A percentile compares a stretch with the other conserved stretches of the same genome.
phyloP scores from a whole-genome alignment of 2,888 invertebrate genomes.

The Drosophila buzzatii region DNA sequence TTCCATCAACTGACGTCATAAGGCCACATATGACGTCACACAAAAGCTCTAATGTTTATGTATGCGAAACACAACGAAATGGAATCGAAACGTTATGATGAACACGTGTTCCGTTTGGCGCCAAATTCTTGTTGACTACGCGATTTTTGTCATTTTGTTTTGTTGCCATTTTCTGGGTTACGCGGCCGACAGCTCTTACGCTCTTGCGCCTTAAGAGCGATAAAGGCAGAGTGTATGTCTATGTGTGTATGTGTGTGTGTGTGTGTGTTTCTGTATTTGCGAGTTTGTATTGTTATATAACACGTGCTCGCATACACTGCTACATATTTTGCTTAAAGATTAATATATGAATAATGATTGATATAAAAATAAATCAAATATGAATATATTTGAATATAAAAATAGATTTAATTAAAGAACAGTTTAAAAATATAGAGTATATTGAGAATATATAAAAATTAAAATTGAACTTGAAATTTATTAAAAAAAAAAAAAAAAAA shows the following conservation, averaged over 20 bases:
- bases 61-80: conserved; percentile 45
- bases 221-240: neutral
- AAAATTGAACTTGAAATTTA: no score
- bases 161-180: conserved; percentile 73
- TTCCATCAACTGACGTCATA: conserved; percentile 61
- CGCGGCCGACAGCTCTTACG: conserved; percentile 42
- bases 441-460: no score
- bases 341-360: neutral
- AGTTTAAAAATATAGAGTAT: neutral
- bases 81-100: conserved; percentile 39
- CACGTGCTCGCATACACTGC: conserved; percentile 57
- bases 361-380: neutral
- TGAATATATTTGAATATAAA: neutral
- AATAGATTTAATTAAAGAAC: neutral
- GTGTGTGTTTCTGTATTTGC: neutral
- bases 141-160: conserved; percentile 54
- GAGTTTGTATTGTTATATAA: conserved; percentile 63
- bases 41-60: conserved; percentile 73
- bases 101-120: conserved; percentile 71
- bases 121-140: conserved; percentile 64
- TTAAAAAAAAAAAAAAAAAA: no score
- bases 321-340: neutral
- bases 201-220: conserved; percentile 16
- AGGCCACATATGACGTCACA: conserved; percentile 69
- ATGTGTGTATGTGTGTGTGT: neutral